Percentiles rank a stretch among this genome's conserved stretches.
These are phyloP conservation scores for Philhelius pedissequus DNA, from an alignment of 2,888 invertebrate genomes.

Conservation along the genomic window DNA sequence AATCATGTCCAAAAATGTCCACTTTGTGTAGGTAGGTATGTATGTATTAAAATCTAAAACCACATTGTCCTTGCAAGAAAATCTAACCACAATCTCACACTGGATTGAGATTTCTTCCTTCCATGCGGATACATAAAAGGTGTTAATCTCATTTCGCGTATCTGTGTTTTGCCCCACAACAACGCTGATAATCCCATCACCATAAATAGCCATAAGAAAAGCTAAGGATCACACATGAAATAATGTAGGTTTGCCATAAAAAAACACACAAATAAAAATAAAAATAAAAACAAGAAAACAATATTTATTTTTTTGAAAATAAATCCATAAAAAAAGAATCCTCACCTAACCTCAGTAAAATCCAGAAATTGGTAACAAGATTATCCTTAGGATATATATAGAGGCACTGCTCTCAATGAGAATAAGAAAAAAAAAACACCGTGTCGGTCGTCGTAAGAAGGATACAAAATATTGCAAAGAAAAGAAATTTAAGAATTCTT, in stretches of 20 bases:
- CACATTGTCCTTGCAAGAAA: not conserved
- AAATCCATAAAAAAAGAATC: slow-evolving; percentile 19
- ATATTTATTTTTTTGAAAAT: slow-evolving; percentile 4
- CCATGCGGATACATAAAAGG: slow-evolving; percentile 22
- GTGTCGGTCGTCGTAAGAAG: not conserved
- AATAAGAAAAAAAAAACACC: not conserved
- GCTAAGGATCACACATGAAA: slow-evolving; percentile 31
- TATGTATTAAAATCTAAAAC: not conserved
- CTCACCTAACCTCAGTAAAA: slow-evolving; percentile 18
- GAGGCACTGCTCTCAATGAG: not conserved
- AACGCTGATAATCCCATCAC: slow-evolving; percentile 57
- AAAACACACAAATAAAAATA: not conserved
- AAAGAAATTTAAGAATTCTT: not conserved
- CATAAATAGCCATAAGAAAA: slow-evolving; percentile 50
- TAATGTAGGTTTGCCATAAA: slow-evolving; percentile 28
- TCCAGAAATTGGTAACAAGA: slow-evolving; percentile 63
- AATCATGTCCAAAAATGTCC: not conserved
- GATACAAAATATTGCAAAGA: slow-evolving; percentile 37
- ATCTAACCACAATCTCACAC: slow-evolving; percentile 11
- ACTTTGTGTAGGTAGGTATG: not conserved
- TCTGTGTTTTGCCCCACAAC: slow-evolving; percentile 19
- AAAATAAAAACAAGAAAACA: not conserved
- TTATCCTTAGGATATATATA: slow-evolving; percentile 54
- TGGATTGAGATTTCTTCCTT: slow-evolving; percentile 19
- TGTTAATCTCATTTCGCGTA: slow-evolving; percentile 64